Conservation (phyloP, 2,113 vertebrate species). For the Bufo bufo region DNA sequence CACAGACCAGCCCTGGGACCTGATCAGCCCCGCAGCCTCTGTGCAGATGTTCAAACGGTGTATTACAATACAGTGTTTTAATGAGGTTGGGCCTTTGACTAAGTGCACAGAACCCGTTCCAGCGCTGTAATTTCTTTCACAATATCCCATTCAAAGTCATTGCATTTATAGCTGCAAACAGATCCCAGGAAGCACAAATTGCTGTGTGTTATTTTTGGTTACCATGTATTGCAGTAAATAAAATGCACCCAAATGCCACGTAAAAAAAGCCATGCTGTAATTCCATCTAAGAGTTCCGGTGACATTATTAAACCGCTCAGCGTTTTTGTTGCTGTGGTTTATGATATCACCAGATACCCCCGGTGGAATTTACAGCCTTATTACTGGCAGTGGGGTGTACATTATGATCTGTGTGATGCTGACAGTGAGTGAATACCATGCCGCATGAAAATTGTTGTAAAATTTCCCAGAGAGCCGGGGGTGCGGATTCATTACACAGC, state of each 20-base stretch:
- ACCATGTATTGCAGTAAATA: constrained; percentile 59
- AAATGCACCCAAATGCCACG: constrained; percentile 55
- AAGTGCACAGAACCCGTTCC: constrained; percentile 19
- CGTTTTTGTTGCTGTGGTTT: constrained; percentile 54
- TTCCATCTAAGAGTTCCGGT: constrained; percentile 57
- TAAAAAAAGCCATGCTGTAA: constrained; percentile 56
- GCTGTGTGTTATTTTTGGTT: constrained; percentile 55
- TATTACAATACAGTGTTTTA: constrained; percentile 35
- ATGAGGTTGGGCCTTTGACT: constrained; percentile 8
- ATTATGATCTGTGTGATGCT: constrained; percentile 48
- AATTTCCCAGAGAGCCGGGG: constrained; percentile 36
- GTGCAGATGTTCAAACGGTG: constrained; percentile 27
- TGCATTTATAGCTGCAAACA: constrained; percentile 39
- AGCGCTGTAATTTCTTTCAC: constrained; percentile 43
- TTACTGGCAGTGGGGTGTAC: constrained; percentile 47
- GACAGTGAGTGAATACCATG: constrained; percentile 41
- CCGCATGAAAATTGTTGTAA: constrained; percentile 41
- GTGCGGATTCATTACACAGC: constrained; percentile 48
- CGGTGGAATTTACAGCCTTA: constrained; percentile 48
- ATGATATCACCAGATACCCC: constrained; percentile 56
- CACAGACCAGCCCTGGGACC: neutral
- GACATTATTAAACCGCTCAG: constrained; percentile 53
- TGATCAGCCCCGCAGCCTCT: neutral
- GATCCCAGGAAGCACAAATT: constrained; percentile 52
- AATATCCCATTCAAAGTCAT: constrained; percentile 37